Conservation (phyloP, 2,888 invertebrate species). For the Autographa gamma region DNA sequence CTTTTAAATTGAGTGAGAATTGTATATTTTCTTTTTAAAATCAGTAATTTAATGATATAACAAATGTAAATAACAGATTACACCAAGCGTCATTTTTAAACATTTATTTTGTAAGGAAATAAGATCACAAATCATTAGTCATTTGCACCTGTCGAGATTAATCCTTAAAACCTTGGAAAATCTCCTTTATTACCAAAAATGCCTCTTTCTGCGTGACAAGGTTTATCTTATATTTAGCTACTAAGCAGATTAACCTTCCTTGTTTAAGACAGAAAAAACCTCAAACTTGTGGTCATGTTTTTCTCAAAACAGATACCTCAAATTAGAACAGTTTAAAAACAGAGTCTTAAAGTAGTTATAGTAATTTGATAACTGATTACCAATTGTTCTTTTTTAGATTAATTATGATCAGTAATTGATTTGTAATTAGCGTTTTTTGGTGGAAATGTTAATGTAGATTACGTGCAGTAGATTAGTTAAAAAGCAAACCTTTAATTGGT, state of each 20-base stretch:
- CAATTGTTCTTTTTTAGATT: too few relatives aligned
- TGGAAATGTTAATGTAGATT: too few relatives aligned
- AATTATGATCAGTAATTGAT: too few relatives aligned
- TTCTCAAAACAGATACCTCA: background rate
- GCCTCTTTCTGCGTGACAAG: background rate
- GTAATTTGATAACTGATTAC: background rate
- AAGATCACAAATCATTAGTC: slow-evolving; percentile 1
- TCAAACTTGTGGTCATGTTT: background rate
- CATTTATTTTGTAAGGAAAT: background rate
- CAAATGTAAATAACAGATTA: too few relatives aligned
- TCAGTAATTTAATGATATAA: too few relatives aligned
- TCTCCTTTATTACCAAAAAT: background rate
- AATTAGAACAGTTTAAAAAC: background rate
- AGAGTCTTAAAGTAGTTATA: background rate
- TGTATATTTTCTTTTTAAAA: too few relatives aligned
- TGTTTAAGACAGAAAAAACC: background rate
- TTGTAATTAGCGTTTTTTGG: too few relatives aligned
- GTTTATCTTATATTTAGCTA: background rate
- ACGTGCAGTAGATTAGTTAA: too few relatives aligned
- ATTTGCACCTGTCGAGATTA: slow-evolving; percentile 2
- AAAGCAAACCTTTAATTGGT: too few relatives aligned
- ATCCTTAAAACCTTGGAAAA: slow-evolving; percentile 1
- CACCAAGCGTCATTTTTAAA: too few relatives aligned
- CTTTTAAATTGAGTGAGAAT: too few relatives aligned
- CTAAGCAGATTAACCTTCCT: slow-evolving; percentile 4